Percentiles rank a stretch among this genome's conserved stretches.
Evolutionary conservation across 2,888 invertebrate species (phyloP).

Genomic region (Silvanus unidentatus): DNA sequence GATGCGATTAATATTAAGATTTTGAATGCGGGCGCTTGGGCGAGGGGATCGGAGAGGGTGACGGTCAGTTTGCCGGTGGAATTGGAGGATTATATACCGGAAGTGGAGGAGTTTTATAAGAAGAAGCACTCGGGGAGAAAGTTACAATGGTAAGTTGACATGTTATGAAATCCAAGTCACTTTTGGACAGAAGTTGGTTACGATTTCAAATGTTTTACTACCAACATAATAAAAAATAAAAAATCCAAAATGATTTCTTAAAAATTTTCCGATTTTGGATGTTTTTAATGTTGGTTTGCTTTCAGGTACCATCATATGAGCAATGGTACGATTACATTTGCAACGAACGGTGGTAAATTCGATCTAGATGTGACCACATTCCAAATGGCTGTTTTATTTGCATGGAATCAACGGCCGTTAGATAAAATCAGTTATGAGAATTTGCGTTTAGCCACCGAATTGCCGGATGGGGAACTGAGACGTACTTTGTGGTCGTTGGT

Average conservation of each 20-base stretch:
- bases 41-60: slow-evolving; percentile 88
- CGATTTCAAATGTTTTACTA: not conserved
- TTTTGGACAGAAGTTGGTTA: not conserved
- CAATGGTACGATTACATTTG: slow-evolving; percentile 95
- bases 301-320: slow-evolving; percentile 90
- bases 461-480: slow-evolving; percentile 91
- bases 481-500: slow-evolving; percentile 94
- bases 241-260: not conserved
- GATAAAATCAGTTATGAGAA: slow-evolving; percentile 96
- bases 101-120: slow-evolving; percentile 97
- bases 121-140: slow-evolving; percentile 96
- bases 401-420: slow-evolving; percentile 94
- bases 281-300: not conserved
- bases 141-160: slow-evolving; percentile 91
- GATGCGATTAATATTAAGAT: slow-evolving; percentile 98
- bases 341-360: slow-evolving; percentile 85
- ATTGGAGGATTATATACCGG: slow-evolving; percentile 97
- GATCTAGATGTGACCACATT: slow-evolving; percentile 99
- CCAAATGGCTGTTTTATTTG: slow-evolving; percentile 98
- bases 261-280: not conserved
- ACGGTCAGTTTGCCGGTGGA: slow-evolving; percentile 95
- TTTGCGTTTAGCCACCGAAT: slow-evolving; percentile 89
- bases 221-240: too few species aligned
- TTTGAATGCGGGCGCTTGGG: slow-evolving; percentile 91
- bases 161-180: too few species aligned